Conservation (phyloP, 2,888 invertebrate species). For the Neelides folsomi region DNA sequence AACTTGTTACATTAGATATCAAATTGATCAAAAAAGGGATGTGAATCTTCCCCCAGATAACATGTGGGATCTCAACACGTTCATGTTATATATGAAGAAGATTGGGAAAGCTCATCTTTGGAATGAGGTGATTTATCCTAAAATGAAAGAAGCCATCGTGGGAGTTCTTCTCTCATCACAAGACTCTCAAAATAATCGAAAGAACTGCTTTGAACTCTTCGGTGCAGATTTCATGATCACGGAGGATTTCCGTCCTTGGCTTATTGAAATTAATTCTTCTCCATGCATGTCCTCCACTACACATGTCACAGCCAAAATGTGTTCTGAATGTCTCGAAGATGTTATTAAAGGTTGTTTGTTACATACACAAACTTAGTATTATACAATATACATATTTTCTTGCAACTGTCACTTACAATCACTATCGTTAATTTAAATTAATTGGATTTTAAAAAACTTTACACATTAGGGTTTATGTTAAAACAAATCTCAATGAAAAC, state of each 20-base stretch:
- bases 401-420: too few relatives aligned
- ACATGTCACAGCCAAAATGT: conserved; percentile 66
- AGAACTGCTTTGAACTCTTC: conserved; percentile 73
- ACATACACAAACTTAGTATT: too few relatives aligned
- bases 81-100: background rate
- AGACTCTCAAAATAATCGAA: conserved; percentile 43
- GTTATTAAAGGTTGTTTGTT: conserved; percentile 62
- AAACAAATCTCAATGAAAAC: too few relatives aligned
- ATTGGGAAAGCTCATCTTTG: conserved; percentile 14
- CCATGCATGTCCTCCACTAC: conserved; percentile 79
- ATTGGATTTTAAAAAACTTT: too few relatives aligned
- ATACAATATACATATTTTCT: too few relatives aligned
- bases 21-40: too few relatives aligned
- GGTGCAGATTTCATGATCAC: conserved; percentile 87
- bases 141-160: conserved; percentile 68
- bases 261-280: conserved; percentile 84
- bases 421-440: too few relatives aligned
- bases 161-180: conserved; percentile 68
- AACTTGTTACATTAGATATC: too few relatives aligned
- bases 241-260: conserved; percentile 69
- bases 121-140: conserved; percentile 52
- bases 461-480: too few relatives aligned
- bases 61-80: conserved; percentile 64
- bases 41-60: conserved; percentile 56
- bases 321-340: conserved; percentile 66